phyloP scores from a whole-genome alignment of 2,113 vertebrate genomes.

The Peromyscus maniculatus region DNA sequence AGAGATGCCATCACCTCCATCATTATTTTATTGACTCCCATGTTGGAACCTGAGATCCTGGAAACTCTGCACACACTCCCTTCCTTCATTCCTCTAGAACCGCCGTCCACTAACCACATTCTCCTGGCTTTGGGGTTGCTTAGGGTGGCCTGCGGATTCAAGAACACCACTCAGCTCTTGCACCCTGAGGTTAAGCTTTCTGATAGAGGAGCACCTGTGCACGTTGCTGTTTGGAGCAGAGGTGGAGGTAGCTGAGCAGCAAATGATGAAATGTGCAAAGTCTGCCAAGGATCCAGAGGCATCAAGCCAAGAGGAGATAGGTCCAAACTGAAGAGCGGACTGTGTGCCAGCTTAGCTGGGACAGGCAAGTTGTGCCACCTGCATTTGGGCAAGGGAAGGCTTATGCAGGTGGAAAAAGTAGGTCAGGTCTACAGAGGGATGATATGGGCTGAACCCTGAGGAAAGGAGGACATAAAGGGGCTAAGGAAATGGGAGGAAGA shows the following conservation, averaged over 20 bases:
- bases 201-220: not conserved
- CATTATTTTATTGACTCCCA: not conserved
- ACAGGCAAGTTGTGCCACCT: slow-evolving; percentile 21
- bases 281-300: slow-evolving; percentile 36
- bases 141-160: not conserved
- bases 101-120: not conserved
- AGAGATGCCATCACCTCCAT: not conserved
- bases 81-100: not conserved
- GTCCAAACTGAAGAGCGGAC: not conserved
- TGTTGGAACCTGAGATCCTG: not conserved
- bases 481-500: not conserved
- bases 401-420: not conserved
- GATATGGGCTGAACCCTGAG: not conserved
- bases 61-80: not conserved
- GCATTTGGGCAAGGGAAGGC: slow-evolving; percentile 17
- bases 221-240: slow-evolving; percentile 20
- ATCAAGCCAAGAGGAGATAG: slow-evolving; percentile 56
- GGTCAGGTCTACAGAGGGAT: not conserved
- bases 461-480: not conserved
- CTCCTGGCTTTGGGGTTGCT: not conserved
- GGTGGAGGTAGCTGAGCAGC: slow-evolving; percentile 25
- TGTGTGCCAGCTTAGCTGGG: not conserved
- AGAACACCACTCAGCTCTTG: not conserved
- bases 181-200: not conserved
- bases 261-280: slow-evolving; percentile 59